Base-by-base conservation (phyloP, 92 coral and sea anemone species). In the Metridium senile region DNA sequence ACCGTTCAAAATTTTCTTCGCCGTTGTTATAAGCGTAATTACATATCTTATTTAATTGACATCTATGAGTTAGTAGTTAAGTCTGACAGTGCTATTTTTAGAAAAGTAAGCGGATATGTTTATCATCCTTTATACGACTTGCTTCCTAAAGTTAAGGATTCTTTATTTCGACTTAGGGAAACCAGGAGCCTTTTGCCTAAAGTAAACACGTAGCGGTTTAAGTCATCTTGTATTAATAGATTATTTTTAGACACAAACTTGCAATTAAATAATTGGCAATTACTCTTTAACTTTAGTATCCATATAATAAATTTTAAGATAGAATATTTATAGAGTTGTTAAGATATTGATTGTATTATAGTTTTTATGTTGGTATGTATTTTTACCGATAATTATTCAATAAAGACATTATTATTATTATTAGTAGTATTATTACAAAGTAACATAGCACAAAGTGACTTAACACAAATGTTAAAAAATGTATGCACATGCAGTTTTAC, bases 41-140 rank as follows among this genome's bases (percentile, higher is more conserved):
- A 64, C 28, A 76, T 76, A 34, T 76, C 72, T 33, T 76, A 76
- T 76, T 34, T 63, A 4, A 76, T 76, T 34, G 81, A 76, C 45
- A 63, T 76, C 21, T 22, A 43, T 35, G 59, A 76, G 35, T 47
- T 76, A 39, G 21, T 76, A 63, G 72, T 34, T 33, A 76, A 76
- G 45, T 39, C 62, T 17, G 81, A 76, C 46, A 33, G 72, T 21
- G 34, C 72, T 43, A 76, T 76, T 76, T 72, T 76, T 76, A 26
- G 64, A 21, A 76, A 76, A 18, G 72, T 35, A n/a, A n/a, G n/a
- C 11, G 33, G 45, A 22, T 62, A 76, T 35, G 62, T 4, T 62
- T 54, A 62, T 25, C 72, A 67, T 34, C 28, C 72, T 67, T 26
- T 34, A 32, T 21, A 32, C 33, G 26, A 34, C 0, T 1, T 67